phyloP scores from a whole-genome alignment of 2,113 vertebrate species.

The Cinclus mexicanus region DNA sequence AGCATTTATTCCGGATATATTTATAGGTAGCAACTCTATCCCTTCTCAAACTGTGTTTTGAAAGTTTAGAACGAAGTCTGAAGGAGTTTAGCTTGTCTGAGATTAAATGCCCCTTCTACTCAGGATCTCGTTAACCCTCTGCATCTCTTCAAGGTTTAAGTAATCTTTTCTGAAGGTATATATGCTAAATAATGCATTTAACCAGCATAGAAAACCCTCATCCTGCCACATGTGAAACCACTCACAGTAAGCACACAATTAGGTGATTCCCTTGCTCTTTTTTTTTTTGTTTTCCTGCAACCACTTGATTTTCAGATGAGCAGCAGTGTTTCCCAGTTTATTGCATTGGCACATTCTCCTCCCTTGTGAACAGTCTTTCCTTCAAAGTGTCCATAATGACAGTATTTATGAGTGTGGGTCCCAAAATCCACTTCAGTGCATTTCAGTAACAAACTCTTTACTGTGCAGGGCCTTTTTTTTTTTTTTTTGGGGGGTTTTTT shows the following conservation, averaged over 20 bases:
- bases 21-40: conserved; percentile 17
- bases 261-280: neutral
- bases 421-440: neutral
- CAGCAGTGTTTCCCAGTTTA: neutral
- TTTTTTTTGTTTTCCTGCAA: neutral
- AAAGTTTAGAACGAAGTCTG: neutral
- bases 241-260: neutral
- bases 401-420: neutral
- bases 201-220: neutral
- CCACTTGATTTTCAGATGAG: neutral
- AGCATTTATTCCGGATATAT: neutral
- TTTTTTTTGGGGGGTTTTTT: neutral
- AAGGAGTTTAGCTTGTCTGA: neutral
- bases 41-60: neutral
- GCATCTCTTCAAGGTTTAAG: neutral
- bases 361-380: neutral
- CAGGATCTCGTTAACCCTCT: neutral
- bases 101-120: neutral
- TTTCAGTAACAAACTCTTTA: neutral
- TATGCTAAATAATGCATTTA: neutral
- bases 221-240: neutral
- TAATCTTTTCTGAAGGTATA: neutral
- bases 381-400: neutral
- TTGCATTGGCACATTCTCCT: accelerated
- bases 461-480: accelerated